Conservation (phyloP, 2,888 invertebrate genomes). For the Thecocarcelia acutangulata region DNA sequence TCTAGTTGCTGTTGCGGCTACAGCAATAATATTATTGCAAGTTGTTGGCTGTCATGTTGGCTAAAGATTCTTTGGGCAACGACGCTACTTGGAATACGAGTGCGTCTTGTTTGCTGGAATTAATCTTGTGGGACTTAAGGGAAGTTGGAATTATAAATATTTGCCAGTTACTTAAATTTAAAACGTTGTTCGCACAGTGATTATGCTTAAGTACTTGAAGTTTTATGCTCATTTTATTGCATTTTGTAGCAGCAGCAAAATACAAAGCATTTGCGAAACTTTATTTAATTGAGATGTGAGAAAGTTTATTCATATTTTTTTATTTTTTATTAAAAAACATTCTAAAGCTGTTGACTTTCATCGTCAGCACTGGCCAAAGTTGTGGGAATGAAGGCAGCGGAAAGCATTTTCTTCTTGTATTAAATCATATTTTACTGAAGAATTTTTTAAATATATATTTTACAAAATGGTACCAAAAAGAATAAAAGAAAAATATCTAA, state of each 20-base stretch:
- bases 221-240: conserved; percentile 21
- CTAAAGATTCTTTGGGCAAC: conserved; percentile 22
- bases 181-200: conserved; percentile 25
- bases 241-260: conserved; percentile 1
- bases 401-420: no score
- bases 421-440: no score
- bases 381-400: not conserved
- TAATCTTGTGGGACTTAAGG: conserved; percentile 35
- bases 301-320: conserved; percentile 11
- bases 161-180: conserved; percentile 5
- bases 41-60: conserved; percentile 40
- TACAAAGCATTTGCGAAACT: conserved; percentile 10
- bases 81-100: conserved; percentile 27
- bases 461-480: no score
- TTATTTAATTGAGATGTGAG: conserved; percentile 60
- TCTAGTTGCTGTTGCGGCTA: conserved; percentile 34
- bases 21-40: not conserved
- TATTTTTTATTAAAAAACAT: conserved; percentile 40
- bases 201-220: conserved; percentile 56
- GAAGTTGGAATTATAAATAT: not conserved
- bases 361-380: not conserved
- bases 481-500: no score
- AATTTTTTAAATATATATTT: no score
- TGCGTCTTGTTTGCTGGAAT: conserved; percentile 29
- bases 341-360: not conserved